Percentiles rank a stretch among this genome's conserved stretches.
Evolutionary conservation across 1,140 invertebrate species (phyloP).

Genomic region (Calliphora vicina): DNA sequence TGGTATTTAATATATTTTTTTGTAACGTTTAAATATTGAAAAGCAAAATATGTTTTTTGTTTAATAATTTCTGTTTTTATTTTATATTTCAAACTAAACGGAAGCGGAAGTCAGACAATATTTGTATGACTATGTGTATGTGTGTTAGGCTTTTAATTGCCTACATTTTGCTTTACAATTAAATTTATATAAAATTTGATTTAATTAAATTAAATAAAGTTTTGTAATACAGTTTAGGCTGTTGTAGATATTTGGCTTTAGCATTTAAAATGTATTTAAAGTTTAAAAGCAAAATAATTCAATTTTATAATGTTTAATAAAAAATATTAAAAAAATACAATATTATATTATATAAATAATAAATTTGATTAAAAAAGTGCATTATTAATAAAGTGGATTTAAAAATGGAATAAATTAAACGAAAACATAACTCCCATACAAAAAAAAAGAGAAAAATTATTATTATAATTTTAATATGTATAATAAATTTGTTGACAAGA

Average conservation of each 20-base stretch:
- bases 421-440: not conserved
- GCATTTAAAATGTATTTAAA: not conserved
- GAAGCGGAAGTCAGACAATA: conserved; percentile 23
- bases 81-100: not conserved
- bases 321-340: no score
- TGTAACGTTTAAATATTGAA: not conserved
- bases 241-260: not conserved
- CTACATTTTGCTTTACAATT: not conserved
- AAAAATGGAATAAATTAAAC: conserved; percentile 8
- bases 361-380: conserved; percentile 14
- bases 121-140: not conserved
- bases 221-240: not conserved
- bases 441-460: not conserved
- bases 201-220: not conserved
- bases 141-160: conserved; percentile 12
- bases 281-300: not conserved
- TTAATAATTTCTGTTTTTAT: not conserved
- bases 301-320: not conserved
- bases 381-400: conserved; percentile 17
- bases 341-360: not conserved
- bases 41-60: not conserved
- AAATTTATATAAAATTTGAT: not conserved
- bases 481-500: conserved; percentile 10
- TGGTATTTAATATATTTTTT: not conserved
- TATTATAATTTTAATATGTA: conserved; percentile 1